A percentile compares a stretch with the other conserved stretches of the same genome.
Evolutionary conservation across 2,888 invertebrate species (phyloP).

Genomic region (Limnephilus rhombicus): DNA sequence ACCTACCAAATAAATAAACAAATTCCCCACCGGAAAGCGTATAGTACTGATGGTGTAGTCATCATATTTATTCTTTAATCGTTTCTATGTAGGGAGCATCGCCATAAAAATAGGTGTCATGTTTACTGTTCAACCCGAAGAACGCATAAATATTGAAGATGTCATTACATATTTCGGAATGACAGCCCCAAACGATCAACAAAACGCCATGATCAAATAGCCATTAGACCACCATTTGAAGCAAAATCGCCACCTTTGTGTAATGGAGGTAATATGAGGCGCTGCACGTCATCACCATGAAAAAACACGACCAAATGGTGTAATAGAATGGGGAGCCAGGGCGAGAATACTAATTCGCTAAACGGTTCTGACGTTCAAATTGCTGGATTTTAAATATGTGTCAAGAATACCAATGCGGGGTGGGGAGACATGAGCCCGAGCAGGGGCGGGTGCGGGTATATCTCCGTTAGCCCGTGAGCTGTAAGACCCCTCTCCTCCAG

Average conservation of each 20-base stretch:
- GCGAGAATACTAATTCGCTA: constrained; percentile 48
- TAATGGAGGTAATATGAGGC: constrained; percentile 32
- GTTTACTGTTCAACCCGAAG: background rate
- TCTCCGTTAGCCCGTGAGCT: background rate
- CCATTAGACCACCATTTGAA: constrained; percentile 33
- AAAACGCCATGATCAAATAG: constrained; percentile 28
- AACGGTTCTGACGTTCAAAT: constrained; percentile 40
- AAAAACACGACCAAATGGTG: constrained; percentile 49
- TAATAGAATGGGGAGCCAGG: constrained; percentile 41
- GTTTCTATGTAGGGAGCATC: background rate
- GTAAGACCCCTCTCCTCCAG: background rate
- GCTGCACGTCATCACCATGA: constrained; percentile 43
- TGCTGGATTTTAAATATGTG: constrained; percentile 44
- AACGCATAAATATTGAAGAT: background rate
- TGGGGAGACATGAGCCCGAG: background rate
- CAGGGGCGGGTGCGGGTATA: background rate
- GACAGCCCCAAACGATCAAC: constrained; percentile 28
- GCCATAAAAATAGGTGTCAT: background rate
- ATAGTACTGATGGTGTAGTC: background rate
- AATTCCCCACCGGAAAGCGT: background rate
- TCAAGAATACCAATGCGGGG: constrained; percentile 37
- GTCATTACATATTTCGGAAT: background rate
- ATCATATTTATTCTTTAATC: background rate
- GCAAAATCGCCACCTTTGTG: constrained; percentile 27
- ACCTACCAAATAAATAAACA: background rate